Evolutionary conservation across 2,888 invertebrate genomes (phyloP), one percentile per base, ranked within the genome.

Genomic region (Carpatolechia fugitivella): DNA sequence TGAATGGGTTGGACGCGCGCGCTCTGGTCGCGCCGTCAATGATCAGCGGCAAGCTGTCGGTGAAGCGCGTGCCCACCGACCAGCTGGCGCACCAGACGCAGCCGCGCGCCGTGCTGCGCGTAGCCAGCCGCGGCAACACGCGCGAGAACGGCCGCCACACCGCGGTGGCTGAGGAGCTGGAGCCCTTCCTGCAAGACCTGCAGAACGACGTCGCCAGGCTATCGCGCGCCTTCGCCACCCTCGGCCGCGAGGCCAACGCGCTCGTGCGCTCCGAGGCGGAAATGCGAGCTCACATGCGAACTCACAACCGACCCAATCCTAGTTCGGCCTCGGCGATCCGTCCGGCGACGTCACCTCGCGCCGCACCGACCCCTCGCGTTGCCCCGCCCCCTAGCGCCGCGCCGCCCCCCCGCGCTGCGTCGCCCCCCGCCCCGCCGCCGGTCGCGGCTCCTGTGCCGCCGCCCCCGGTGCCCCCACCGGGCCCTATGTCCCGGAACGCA

Each of bases 41-140:
- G 7, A 76, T 90, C 59, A 81, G 70, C 61, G 79, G 80, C 47
- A 86, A 83, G 64, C 66, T 90, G 55, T 71, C 76, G 0, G 71
- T 90, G 55, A 80, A 85, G 10, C 85, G 84, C 63, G 74, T 78
- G 30, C 80, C 82, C 1, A 24, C 65, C 36, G 86, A 86, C 55
- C 78, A 79, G 60, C 63, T 78, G 47, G 60, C 71, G 36, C 66
- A 68, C 33, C 74, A 72, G 56, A 63, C 76, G n/a, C 81, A 78
- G 67, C 89, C 89, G 46, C 82, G 88, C 52, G 85, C 82, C 59
- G 82, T 89, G 24, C 66, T 89, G 59, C 83, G 89, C 56, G 82
- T 89, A 56, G 89, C 89, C 55, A 81, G 72, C 63, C 83, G 88
- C 57, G 80, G 78, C 57, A 67, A 63, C 64, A 65, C 64, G 3